Conservation (phyloP, 2,113 vertebrate species). For the Rostratula benghalensis region DNA sequence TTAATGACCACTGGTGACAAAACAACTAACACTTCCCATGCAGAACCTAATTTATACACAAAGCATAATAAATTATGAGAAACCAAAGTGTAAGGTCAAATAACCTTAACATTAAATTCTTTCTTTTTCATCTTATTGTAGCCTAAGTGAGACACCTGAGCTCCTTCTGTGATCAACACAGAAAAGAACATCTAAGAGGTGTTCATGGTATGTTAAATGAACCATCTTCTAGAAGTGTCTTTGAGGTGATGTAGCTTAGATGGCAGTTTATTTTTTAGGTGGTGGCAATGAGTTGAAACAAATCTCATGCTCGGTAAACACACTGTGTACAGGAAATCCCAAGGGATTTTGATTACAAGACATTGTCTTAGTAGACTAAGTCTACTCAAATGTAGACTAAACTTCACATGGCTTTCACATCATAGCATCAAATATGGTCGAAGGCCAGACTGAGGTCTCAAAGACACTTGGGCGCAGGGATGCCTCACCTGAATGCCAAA, state of each 20-base stretch:
- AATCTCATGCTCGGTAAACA: neutral
- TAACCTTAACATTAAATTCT: neutral
- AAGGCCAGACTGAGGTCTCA: neutral
- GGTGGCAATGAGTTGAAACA: neutral
- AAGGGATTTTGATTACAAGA: neutral
- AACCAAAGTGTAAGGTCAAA: neutral
- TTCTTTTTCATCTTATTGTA: neutral
- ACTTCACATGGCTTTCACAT: neutral
- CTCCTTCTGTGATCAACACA: neutral
- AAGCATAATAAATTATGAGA: neutral
- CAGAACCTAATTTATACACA: neutral
- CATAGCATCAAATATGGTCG: fast-evolving
- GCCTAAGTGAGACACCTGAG: neutral
- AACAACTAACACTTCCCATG: neutral
- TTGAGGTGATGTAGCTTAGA: neutral
- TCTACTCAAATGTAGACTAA: neutral
- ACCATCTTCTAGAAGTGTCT: neutral
- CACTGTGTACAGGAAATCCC: neutral
- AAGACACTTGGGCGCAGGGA: neutral
- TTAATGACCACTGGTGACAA: neutral
- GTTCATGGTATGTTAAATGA: neutral
- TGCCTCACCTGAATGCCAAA: neutral
- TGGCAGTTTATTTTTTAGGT: neutral
- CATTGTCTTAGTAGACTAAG: neutral
- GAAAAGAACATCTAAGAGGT: neutral